A percentile compares a stretch with the other conserved stretches of the same genome.
Conservation (phyloP, 1,140 invertebrate species). For the Oreohelix idahoensis region DNA sequence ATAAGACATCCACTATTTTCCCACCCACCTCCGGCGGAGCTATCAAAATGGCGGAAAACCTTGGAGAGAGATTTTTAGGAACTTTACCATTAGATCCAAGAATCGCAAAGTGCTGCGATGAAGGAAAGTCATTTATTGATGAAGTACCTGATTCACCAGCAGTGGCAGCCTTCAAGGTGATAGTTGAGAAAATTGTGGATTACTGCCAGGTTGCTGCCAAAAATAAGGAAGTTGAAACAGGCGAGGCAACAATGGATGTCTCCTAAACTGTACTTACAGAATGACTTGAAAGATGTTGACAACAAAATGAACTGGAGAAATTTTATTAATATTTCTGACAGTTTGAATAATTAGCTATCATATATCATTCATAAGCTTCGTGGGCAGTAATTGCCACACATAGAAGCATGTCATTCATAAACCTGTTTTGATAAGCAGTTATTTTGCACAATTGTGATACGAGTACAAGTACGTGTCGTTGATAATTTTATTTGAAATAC, state of each 20-base stretch:
- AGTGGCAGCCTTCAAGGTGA: conserved; percentile 71
- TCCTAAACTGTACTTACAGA: neutral
- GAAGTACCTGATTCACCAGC: conserved; percentile 82
- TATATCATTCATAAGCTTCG: too few relatives aligned
- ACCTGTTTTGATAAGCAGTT: too few relatives aligned
- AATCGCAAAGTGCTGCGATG: conserved; percentile 79
- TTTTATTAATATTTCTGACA: too few relatives aligned
- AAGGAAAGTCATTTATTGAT: conserved; percentile 81
- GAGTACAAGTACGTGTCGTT: too few relatives aligned
- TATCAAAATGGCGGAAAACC: conserved; percentile 81
- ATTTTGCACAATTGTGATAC: too few relatives aligned
- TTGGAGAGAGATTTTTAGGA: conserved; percentile 84
- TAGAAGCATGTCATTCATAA: too few relatives aligned
- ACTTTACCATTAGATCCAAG: conserved; percentile 69
- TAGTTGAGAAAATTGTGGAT: conserved; percentile 59
- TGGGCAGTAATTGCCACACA: too few relatives aligned
- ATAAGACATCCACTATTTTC: conserved; percentile 85
- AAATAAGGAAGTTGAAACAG: neutral
- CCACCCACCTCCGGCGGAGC: conserved; percentile 86
- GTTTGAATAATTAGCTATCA: too few relatives aligned
- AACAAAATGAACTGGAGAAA: too few relatives aligned
- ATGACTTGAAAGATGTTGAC: neutral
- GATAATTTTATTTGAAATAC: too few relatives aligned
- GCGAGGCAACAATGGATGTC: conserved; percentile 14
- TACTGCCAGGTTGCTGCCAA: neutral